These are phyloP conservation scores for Alviniconcha marisindica DNA, from an alignment of 1,140 invertebrate species.

Conservation along the genomic window DNA sequence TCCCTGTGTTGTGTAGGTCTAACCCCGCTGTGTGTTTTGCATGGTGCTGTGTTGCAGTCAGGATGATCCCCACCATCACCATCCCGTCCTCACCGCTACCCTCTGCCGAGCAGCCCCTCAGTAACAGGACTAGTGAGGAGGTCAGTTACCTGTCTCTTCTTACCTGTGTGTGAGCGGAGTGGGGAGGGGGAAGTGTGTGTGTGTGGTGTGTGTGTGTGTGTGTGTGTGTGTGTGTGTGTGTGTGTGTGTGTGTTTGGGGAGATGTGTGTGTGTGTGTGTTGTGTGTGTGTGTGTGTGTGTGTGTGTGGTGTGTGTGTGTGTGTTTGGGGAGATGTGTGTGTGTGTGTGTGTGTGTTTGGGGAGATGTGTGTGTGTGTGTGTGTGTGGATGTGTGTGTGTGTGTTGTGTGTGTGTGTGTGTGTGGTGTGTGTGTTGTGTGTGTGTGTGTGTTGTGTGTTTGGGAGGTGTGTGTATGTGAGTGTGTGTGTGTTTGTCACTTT, in stretches of 20 bases:
- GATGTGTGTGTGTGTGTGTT: neutral
- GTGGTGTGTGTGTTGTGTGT: too few species aligned
- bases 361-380: neutral
- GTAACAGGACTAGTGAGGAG: constrained; percentile 19
- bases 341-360: neutral
- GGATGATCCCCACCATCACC: constrained; percentile 19
- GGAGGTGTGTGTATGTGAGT: neutral
- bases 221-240: neutral
- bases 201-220: neutral
- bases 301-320: neutral
- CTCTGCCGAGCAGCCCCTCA: neutral
- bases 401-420: neutral
- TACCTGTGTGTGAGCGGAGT: neutral
- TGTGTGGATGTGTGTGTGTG: neutral
- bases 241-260: neutral
- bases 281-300: neutral
- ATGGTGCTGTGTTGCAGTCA: neutral
- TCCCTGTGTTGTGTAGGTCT: too few species aligned
- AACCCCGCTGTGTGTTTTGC: too few species aligned
- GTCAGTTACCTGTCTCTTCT: neutral
- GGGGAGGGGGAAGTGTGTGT: too few species aligned
- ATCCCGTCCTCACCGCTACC: constrained; percentile 19
- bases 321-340: neutral
- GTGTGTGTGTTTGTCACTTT: neutral
- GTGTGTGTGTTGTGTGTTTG: neutral